Conservation (phyloP, 2,888 invertebrate genomes). For the Cephus pulcher region DNA sequence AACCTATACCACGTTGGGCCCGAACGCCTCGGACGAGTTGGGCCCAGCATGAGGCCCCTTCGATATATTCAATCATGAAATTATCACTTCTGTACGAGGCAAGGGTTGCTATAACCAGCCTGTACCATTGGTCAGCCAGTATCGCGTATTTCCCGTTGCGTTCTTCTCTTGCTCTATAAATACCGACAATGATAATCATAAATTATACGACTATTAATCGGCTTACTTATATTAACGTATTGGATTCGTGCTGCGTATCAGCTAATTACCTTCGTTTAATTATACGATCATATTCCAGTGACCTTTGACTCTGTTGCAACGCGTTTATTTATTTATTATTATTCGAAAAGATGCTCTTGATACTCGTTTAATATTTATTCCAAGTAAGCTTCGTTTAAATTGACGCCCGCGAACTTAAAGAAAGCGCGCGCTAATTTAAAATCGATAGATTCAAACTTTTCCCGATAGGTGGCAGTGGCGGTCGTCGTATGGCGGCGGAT, state of each 20-base stretch:
- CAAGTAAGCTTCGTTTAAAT: neutral
- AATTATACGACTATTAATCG: neutral
- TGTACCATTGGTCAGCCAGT: neutral
- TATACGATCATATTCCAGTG: neutral
- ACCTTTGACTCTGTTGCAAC: too few species aligned
- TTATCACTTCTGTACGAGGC: slow-evolving; percentile 64
- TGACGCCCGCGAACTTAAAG: neutral
- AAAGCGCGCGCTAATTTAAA: neutral
- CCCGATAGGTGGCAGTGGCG: neutral
- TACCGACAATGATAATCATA: neutral
- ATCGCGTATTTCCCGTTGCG: neutral
- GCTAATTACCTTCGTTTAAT: neutral
- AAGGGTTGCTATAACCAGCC: slow-evolving; percentile 8
- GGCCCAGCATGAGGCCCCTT: slow-evolving; percentile 60
- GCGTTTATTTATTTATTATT: too few species aligned
- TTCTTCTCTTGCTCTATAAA: neutral
- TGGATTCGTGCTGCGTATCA: neutral
- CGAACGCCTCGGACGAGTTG: slow-evolving; percentile 56
- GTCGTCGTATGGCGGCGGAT: slow-evolving; percentile 36
- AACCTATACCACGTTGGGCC: slow-evolving; percentile 34
- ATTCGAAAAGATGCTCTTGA: neutral
- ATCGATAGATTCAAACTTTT: neutral
- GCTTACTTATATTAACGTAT: neutral
- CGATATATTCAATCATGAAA: slow-evolving; percentile 66
- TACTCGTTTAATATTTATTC: neutral